Evolutionary conservation across 2,888 invertebrate species (phyloP).

Genomic region (Tyria jacobaeae): DNA sequence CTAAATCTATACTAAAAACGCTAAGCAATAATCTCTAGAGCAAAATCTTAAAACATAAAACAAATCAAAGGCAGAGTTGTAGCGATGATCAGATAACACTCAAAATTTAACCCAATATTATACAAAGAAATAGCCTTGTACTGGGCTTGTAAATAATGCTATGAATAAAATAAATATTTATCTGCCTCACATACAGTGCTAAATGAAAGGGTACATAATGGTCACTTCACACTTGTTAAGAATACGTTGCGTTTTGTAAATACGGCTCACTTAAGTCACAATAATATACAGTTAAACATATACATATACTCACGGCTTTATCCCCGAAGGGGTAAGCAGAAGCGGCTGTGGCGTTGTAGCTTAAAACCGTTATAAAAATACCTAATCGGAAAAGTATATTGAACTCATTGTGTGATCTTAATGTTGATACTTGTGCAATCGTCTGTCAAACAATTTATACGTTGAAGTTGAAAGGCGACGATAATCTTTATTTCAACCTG

Average conservation of each 20-base stretch:
- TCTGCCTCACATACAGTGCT: conserved; percentile 42
- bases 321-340: too few relatives aligned
- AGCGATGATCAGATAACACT: conserved; percentile 43
- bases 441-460: too few relatives aligned
- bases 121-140: conserved; percentile 63
- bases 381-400: not conserved
- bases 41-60: conserved; percentile 18
- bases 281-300: not conserved
- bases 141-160: conserved; percentile 53
- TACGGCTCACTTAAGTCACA: not conserved
- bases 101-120: conserved; percentile 50
- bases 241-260: conserved; percentile 14
- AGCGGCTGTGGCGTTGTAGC: too few relatives aligned
- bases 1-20: conserved; percentile 2
- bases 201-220: conserved; percentile 31
- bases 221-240: conserved; percentile 29
- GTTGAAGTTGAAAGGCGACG: too few relatives aligned
- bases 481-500: too few relatives aligned
- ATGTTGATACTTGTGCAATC: too few relatives aligned
- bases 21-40: conserved; percentile 10
- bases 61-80: conserved; percentile 6
- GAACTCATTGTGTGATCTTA: not conserved
- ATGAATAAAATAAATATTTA: conserved; percentile 60
- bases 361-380: too few relatives aligned
- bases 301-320: too few relatives aligned